Base-by-base conservation (phyloP, 2,113 vertebrate species). In the Syrrhaptes paradoxus region DNA sequence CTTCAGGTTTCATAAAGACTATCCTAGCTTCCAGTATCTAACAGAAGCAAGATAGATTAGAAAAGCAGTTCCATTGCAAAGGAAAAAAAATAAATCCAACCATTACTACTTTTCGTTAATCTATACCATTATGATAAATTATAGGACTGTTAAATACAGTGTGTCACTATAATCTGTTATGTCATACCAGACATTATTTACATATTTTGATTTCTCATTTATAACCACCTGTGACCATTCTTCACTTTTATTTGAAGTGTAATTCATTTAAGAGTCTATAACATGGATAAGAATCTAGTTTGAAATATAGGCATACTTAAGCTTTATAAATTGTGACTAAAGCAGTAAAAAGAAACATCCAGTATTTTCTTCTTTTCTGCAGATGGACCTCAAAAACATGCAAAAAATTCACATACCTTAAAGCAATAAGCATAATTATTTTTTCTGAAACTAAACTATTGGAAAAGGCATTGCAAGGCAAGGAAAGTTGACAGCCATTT, bases 191-290 rank as follows among this genome's bases (percentile, higher is more conserved):
- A 84, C 58, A 71, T 90, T 92, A 96, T 96, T 94, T 97, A 58
- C 91, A 93, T 95, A 77, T 93, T 89, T 87, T 68, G 66, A 86
- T 91, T 96, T 94, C 93, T 91, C 88, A 87, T 96, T 96, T 96
- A 86, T 94, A 95, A 88, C n/a, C 41, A 55, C 45, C 41, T 88
- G 88, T 65, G 78, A 7, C 80, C 90, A 88, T 95, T 96, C 61
- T 83, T 97, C 71, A 94, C 52, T 96, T 96, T 94, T 95, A 96
- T 94, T 97, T 89, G 86, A 92, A 96, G 58, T 58, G 38, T 76
- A 95, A 93, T 93, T 96, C 82, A 94, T 96, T 93, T 95, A 59
- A 91, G 91, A 25, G 17, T 87, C 89, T 91, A 58, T 90, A 95
- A 70, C 26, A 55, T 25, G 55, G 84, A 84, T 95, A 97, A 95